Evolutionary conservation across 2,797 vertebrate genomes (phyloP), one percentile per base, ranked within the genome.

Genomic region (Lagocephalus sceleratus): DNA sequence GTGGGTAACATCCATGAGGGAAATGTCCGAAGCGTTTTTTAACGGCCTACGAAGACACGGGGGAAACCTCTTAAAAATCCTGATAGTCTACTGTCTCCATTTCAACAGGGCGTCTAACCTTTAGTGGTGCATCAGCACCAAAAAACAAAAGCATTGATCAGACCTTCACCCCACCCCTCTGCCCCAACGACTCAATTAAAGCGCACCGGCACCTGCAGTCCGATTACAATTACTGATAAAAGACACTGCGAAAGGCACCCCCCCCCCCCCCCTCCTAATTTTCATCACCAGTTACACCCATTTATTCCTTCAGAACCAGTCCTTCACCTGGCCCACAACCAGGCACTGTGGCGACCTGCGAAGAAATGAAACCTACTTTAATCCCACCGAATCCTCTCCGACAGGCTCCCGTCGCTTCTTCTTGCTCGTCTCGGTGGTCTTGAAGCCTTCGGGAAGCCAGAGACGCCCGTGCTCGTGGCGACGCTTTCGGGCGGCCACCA

Each of bases 371-470:
- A 93, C 95, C 95, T 85, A 99, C 97, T 98, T 98, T 73, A 99
- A 90, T 47, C 96, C 95, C 42, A 98, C 96, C 0, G 95, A 97
- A 84, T 99, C 97, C 87, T 98, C 95, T 26, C 97, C 97, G 0
- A 98, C 94, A 0, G 97, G 97, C 52, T 98, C 96, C 5, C 96
- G 90, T 7, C 97, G 90, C 87, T 98, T 98, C 91, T 99, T 99
- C 88, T 98, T 99, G 90, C 92, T 97, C 3, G 93, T 92, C 77
- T 99, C 97, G 0, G 93, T 93, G 84, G 95, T 94, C 85, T 95
- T 96, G 92, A 98, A 99, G 65, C 96, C 97, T 73, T 99, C 97
- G 0, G 97, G 97, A 88, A 98, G 95, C 97, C 97, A 99, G 6
- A 99, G 94, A 77, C 96, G 95, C 38, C 97, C 97, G 26, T 98